phyloP scores from a whole-genome alignment of 1,140 invertebrate species.

The Hypsibius dujardini region DNA sequence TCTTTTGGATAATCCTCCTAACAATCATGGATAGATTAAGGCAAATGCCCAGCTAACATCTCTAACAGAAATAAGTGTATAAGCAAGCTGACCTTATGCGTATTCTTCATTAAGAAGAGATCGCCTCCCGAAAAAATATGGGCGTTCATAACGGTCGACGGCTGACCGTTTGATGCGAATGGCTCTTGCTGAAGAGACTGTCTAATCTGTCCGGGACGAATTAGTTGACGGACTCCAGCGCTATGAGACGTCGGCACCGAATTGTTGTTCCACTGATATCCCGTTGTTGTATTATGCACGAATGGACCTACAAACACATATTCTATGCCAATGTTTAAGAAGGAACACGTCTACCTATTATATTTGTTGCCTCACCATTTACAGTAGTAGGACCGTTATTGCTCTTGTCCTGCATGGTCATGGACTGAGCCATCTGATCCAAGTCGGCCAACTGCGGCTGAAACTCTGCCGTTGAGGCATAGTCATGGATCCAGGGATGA shows the following conservation, averaged over 20 bases:
- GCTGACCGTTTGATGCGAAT: too few relatives aligned
- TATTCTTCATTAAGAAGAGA: too few relatives aligned
- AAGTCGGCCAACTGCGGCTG: not conserved
- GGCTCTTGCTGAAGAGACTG: too few relatives aligned
- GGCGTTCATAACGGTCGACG: too few relatives aligned
- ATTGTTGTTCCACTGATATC: not conserved
- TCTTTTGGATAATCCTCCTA: too few relatives aligned
- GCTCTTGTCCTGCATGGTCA: not conserved
- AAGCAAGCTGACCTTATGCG: too few relatives aligned
- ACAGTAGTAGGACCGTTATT: not conserved
- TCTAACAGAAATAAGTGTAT: too few relatives aligned
- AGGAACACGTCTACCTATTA: not conserved
- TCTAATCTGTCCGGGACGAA: not conserved
- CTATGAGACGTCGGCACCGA: not conserved
- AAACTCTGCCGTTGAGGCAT: not conserved
- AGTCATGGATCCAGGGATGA: not conserved
- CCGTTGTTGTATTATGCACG: not conserved
- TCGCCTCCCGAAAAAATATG: too few relatives aligned
- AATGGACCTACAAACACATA: conserved; percentile 7
- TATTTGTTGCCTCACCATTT: not conserved
- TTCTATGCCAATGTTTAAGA: not conserved
- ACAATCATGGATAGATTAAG: too few relatives aligned
- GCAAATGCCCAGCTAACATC: too few relatives aligned
- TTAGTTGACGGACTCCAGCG: not conserved
- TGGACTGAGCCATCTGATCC: not conserved